These are phyloP conservation scores for Eupithecia pulchellata DNA, from an alignment of 2,888 invertebrate genomes.

Conservation along the genomic window DNA sequence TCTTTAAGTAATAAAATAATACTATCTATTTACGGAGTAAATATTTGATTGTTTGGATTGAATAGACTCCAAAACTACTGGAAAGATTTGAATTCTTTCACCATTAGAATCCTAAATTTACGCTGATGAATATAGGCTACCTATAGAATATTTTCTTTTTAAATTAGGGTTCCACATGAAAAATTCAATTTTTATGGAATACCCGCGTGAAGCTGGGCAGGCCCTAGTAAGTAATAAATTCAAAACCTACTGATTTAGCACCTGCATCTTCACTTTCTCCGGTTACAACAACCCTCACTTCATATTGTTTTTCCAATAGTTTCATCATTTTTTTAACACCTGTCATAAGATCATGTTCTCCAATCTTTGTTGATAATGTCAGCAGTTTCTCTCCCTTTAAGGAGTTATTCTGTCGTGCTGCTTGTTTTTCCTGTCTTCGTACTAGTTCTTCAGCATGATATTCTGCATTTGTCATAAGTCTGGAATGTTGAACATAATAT, in stretches of 20 bases:
- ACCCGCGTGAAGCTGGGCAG: too few species aligned
- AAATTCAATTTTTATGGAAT: too few species aligned
- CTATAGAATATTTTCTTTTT: too few species aligned
- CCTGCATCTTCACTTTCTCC: conserved; percentile 73
- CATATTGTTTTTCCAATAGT: conserved; percentile 87
- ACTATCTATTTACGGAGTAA: too few species aligned
- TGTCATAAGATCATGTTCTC: conserved; percentile 87
- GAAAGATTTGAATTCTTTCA: too few species aligned
- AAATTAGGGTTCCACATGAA: too few species aligned
- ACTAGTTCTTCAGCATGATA: conserved; percentile 86
- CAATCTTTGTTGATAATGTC: conserved; percentile 86
- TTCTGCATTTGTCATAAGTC: conserved; percentile 88
- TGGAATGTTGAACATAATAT: conserved; percentile 49
- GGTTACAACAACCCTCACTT: conserved; percentile 86
- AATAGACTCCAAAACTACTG: too few species aligned
- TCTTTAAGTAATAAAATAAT: neutral
- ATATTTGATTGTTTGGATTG: too few species aligned
- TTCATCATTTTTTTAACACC: conserved; percentile 87
- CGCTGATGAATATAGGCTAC: too few species aligned
- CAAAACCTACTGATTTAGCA: conserved; percentile 60
- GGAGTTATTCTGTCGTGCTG: conserved; percentile 63
- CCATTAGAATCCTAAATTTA: too few species aligned
- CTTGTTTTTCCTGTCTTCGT: conserved; percentile 80
- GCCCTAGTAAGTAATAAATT: neutral
- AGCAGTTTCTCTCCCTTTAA: conserved; percentile 88